A percentile compares a stretch with the other conserved stretches of the same genome.
Conservation (phyloP, 1,140 invertebrate genomes). For the Philaenus spumarius region DNA sequence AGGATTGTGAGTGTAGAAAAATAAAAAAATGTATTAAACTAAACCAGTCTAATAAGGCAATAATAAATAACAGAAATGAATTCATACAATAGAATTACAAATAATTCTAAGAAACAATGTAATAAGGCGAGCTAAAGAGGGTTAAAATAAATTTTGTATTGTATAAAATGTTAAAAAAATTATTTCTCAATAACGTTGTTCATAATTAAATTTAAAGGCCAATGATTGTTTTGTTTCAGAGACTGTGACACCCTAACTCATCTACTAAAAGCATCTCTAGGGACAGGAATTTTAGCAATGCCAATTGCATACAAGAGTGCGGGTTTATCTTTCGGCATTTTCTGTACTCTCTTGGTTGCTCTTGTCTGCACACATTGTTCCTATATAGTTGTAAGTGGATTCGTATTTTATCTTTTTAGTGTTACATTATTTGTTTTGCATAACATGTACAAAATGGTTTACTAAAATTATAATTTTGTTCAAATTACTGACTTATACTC, state of each 20-base stretch:
- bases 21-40: no score
- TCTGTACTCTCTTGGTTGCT: conserved; percentile 71
- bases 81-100: no score
- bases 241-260: conserved; percentile 79
- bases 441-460: neutral
- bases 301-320: conserved; percentile 74
- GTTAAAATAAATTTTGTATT: no score
- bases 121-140: no score
- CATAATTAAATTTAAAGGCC: no score
- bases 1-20: no score
- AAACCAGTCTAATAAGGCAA: no score
- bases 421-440: neutral
- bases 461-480: no score
- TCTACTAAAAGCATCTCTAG: conserved; percentile 80
- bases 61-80: no score
- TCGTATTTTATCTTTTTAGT: neutral
- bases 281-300: conserved; percentile 89
- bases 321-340: conserved; percentile 67
- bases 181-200: no score
- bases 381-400: conserved; percentile 73
- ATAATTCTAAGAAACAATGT: no score
- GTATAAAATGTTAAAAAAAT: no score
- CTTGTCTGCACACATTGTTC: conserved; percentile 81
- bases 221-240: conserved; percentile 45
- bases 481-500: neutral